phyloP scores from a whole-genome alignment of 2,113 vertebrate species.

The Rattus rattus region DNA sequence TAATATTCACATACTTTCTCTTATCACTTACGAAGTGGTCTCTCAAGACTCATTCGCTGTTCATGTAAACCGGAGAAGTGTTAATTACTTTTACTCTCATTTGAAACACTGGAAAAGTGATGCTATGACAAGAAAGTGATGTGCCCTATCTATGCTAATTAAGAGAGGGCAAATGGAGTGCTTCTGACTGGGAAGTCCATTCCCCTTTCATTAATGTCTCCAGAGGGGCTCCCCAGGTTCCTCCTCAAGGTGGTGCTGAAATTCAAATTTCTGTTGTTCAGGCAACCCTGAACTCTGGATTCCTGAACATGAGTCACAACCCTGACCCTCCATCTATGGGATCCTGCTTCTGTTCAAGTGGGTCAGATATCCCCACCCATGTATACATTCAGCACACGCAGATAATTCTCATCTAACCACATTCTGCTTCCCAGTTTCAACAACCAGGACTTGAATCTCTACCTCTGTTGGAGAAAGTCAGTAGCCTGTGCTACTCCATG shows the following conservation, averaged over 20 bases:
- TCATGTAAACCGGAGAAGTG: not conserved
- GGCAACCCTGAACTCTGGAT: not conserved
- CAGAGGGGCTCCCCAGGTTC: not conserved
- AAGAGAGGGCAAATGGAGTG: not conserved
- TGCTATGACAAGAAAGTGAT: not conserved
- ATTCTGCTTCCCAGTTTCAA: not conserved
- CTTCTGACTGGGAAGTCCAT: not conserved
- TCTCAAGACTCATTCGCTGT: constrained; percentile 4
- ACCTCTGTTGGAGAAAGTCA: not conserved
- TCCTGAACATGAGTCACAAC: not conserved
- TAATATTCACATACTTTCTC: constrained; percentile 19
- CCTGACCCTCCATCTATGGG: not conserved
- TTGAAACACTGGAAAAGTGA: constrained; percentile 33
- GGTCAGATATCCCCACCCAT: not conserved
- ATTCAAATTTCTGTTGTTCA: not conserved
- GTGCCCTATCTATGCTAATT: not conserved
- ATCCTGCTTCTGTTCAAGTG: not conserved
- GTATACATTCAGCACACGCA: not conserved
- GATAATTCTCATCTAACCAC: not conserved
- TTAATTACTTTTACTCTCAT: not conserved
- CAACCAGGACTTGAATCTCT: not conserved
- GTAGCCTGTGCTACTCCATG: not conserved
- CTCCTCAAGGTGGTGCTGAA: not conserved
- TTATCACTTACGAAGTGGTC: constrained; percentile 19
- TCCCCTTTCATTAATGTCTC: not conserved